These are phyloP conservation scores for Leucopternis melanops DNA, from an alignment of 2,113 vertebrate species.

Conservation along the genomic window DNA sequence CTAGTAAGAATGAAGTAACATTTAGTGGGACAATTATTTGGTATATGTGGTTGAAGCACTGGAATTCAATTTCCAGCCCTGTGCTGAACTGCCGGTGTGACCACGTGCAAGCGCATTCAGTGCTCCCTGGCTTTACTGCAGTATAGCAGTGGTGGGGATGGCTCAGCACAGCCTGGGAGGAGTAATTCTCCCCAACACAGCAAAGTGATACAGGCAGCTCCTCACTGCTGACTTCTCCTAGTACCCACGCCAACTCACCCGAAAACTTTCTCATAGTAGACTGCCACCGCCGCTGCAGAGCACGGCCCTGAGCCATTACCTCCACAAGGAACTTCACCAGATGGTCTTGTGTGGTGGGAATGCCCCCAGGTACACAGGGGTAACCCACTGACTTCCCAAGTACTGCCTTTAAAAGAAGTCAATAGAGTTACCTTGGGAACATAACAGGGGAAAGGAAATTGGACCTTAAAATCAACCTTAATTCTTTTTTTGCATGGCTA, in stretches of 20 bases:
- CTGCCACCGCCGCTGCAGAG: not conserved
- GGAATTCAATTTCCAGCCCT: not conserved
- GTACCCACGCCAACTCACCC: not conserved
- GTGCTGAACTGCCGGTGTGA: not conserved
- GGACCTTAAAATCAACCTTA: not conserved
- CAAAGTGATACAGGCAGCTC: not conserved
- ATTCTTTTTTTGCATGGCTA: not conserved
- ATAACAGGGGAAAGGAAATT: not conserved
- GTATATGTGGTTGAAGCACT: not conserved
- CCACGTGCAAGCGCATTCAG: accelerated
- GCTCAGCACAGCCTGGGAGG: not conserved
- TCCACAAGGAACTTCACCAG: not conserved
- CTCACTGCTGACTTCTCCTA: not conserved
- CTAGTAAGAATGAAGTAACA: too few species aligned
- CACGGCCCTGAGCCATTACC: not conserved
- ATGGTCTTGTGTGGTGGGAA: not conserved
- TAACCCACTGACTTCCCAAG: not conserved
- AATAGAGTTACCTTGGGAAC: not conserved
- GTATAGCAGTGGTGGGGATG: not conserved
- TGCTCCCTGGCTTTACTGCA: not conserved
- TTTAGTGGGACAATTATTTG: too few species aligned
- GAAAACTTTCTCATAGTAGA: not conserved
- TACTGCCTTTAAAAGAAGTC: not conserved
- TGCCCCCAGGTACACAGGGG: not conserved
- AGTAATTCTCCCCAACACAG: not conserved